Percentiles rank a stretch among this genome's conserved stretches.
These are phyloP conservation scores for Phrynocephalus guinanensis DNA, from an alignment of 2,797 vertebrate species.

Conservation along the genomic window DNA sequence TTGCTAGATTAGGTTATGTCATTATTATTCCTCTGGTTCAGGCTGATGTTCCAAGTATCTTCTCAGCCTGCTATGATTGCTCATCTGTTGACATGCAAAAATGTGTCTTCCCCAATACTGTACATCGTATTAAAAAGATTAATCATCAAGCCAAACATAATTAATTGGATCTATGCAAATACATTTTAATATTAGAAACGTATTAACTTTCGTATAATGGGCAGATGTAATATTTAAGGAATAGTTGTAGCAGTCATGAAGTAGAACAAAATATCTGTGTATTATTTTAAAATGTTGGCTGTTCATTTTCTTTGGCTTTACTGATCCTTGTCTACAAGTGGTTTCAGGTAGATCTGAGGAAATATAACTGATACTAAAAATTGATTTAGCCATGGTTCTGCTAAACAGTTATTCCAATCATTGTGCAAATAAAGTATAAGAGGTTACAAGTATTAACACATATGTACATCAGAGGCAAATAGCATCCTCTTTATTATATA, in stretches of 20 bases:
- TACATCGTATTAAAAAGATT: background rate
- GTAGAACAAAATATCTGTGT: background rate
- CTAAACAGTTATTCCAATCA: background rate
- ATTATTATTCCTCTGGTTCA: too few species aligned
- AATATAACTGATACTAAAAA: background rate
- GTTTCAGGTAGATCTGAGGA: background rate
- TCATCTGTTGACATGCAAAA: background rate
- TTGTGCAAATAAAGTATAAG: too few species aligned
- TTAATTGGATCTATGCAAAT: background rate
- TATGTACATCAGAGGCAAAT: too few species aligned
- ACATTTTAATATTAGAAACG: too few species aligned
- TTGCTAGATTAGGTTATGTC: too few species aligned
- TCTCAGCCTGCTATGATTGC: background rate
- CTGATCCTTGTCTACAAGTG: background rate
- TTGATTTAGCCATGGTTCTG: background rate
- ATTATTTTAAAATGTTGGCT: background rate
- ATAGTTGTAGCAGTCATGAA: background rate
- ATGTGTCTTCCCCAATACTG: too few species aligned
- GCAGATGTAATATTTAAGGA: background rate
- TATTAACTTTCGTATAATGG: background rate
- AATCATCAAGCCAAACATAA: too few species aligned
- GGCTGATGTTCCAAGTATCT: too few species aligned
- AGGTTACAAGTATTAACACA: too few species aligned
- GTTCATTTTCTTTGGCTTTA: background rate
- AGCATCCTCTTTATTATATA: too few species aligned